These are phyloP conservation scores for Pandemis cinnamomeana DNA, from an alignment of 2,888 invertebrate genomes.

Conservation along the genomic window DNA sequence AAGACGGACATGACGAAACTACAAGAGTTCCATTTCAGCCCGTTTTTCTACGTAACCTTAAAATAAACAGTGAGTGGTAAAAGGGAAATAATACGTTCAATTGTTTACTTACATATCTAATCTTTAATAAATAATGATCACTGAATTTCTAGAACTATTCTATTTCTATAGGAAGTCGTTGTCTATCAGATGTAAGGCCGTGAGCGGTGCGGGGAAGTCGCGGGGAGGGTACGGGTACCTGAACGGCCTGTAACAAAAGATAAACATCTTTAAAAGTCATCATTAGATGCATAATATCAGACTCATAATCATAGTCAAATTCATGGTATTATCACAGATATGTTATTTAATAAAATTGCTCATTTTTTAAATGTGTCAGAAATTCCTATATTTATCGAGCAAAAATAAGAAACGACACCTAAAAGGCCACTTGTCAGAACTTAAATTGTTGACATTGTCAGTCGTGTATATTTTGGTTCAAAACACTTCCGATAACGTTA, in stretches of 20 bases:
- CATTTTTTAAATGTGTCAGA: too few relatives aligned
- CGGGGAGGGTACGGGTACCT: not conserved
- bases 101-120: too few relatives aligned
- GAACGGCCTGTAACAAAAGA: constrained; percentile 7
- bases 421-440: too few relatives aligned
- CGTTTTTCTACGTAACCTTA: too few relatives aligned
- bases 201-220: constrained; percentile 13
- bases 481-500: constrained; percentile 6
- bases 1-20: too few relatives aligned
- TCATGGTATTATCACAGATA: not conserved
- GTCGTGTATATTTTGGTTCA: not conserved
- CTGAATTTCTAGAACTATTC: not conserved
- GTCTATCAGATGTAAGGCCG: constrained; percentile 13
- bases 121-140: not conserved
- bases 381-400: too few relatives aligned
- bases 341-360: too few relatives aligned
- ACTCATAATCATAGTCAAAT: not conserved
- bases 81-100: too few relatives aligned
- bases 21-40: too few relatives aligned
- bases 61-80: too few relatives aligned
- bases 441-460: too few relatives aligned
- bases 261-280: not conserved
- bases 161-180: not conserved
- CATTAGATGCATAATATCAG: not conserved
- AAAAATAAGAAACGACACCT: too few relatives aligned